These are phyloP conservation scores for Valencia hispanica DNA, from an alignment of 2,797 vertebrate species.

Conservation along the genomic window DNA sequence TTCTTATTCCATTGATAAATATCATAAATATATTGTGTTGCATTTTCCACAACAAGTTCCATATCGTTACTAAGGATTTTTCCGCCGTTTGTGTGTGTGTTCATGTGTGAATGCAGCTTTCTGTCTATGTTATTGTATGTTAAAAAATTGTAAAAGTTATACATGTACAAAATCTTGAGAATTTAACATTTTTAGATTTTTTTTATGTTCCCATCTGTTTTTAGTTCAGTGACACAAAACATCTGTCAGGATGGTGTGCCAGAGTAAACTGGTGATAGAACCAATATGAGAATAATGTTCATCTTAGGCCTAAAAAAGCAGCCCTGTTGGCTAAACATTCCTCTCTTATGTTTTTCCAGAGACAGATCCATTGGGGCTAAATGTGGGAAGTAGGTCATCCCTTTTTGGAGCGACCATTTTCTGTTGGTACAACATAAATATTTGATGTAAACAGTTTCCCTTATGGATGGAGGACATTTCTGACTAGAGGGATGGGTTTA, in stretches of 20 bases:
- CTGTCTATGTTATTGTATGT: no score
- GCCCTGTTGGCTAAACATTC: conserved; percentile 71
- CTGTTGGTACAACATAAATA: conserved; percentile 80
- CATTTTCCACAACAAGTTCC: background rate
- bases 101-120: no score
- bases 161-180: background rate
- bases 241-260: conserved; percentile 16
- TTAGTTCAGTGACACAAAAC: background rate
- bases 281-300: conserved; percentile 61
- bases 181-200: background rate
- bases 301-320: conserved; percentile 57
- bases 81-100: no score
- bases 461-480: conserved; percentile 68
- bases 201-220: background rate
- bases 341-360: conserved; percentile 75
- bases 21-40: background rate
- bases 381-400: conserved; percentile 81
- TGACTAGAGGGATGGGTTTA: conserved; percentile 51
- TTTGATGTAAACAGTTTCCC: conserved; percentile 77
- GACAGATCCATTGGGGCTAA: conserved; percentile 74
- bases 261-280: conserved; percentile 38
- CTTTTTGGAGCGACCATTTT: conserved; percentile 76
- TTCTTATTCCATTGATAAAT: background rate
- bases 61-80: no score
- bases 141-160: no score